These are phyloP conservation scores for Xiphorhynchus elegans DNA, from an alignment of 2,113 vertebrate species.

Conservation along the genomic window DNA sequence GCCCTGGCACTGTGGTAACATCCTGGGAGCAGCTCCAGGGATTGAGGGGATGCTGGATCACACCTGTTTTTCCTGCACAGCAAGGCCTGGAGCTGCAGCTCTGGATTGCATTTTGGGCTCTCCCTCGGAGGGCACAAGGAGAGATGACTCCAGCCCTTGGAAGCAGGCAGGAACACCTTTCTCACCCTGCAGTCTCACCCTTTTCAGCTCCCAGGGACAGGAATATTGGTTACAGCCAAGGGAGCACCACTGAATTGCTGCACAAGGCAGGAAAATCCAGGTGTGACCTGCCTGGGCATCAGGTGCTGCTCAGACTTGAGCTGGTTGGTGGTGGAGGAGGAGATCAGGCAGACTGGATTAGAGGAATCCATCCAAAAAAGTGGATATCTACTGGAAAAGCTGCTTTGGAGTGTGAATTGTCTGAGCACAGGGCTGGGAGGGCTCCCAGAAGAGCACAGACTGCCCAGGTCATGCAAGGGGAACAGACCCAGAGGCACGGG, in stretches of 20 bases:
- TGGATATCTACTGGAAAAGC: background rate
- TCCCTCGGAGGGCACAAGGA: background rate
- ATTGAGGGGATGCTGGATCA: background rate
- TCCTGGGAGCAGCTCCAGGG: background rate
- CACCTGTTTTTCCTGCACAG: fast-evolving
- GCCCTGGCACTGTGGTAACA: background rate
- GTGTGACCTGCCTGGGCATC: background rate
- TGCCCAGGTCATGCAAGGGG: background rate
- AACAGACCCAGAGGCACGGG: fast-evolving
- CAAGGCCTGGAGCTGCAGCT: background rate
- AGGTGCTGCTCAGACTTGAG: background rate
- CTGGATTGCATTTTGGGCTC: background rate
- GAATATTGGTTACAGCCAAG: background rate
- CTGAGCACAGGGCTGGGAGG: background rate
- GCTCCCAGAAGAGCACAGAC: background rate
- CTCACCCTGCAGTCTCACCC: background rate
- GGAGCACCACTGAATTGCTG: background rate
- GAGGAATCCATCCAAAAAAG: background rate
- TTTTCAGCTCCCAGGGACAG: background rate
- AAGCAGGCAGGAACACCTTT: background rate
- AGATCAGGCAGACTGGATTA: background rate
- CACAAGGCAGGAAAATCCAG: background rate
- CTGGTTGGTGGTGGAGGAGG: background rate
- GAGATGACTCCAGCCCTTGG: background rate
- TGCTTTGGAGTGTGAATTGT: background rate